A percentile compares a stretch with the other conserved stretches of the same genome.
These are phyloP conservation scores for Sparus aurata DNA, from an alignment of 2,797 vertebrate species.

Conservation along the genomic window DNA sequence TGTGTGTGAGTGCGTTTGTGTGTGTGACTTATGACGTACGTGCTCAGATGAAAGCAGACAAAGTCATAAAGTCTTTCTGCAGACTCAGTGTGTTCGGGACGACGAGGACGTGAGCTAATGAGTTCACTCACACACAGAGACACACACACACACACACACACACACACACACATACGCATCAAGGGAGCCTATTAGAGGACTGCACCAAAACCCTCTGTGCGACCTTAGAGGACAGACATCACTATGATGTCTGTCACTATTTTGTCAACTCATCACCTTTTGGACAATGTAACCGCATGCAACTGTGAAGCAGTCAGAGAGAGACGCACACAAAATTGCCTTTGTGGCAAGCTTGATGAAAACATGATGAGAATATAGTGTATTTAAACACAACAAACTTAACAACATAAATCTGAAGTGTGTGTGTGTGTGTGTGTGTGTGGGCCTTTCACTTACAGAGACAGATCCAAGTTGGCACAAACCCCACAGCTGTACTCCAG, in stretches of 20 bases:
- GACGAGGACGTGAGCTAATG: constrained; percentile 63
- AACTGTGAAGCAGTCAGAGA: constrained; percentile 13
- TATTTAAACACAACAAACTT: not conserved
- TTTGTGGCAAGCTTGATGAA: constrained; percentile 24
- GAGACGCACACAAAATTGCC: not conserved
- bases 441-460: constrained; percentile 30
- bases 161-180: constrained; percentile 22
- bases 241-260: constrained; percentile 59
- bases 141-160: constrained; percentile 6
- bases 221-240: constrained; percentile 67
- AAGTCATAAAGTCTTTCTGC: constrained; percentile 70
- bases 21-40: constrained; percentile 37
- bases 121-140: constrained; percentile 16
- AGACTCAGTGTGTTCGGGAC: constrained; percentile 63
- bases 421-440: constrained; percentile 3
- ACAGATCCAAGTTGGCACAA: constrained; percentile 58
- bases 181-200: constrained; percentile 24
- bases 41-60: constrained; percentile 40
- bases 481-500: constrained; percentile 47
- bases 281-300: constrained; percentile 27
- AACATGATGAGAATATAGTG: not conserved
- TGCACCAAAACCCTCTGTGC: constrained; percentile 54
- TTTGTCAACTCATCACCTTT: constrained; percentile 67
- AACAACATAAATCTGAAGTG: not conserved
- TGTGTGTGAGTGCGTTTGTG: not conserved